Percentiles rank a stretch among this genome's conserved stretches.
These are phyloP conservation scores for Nebria ingens DNA, from an alignment of 1,140 invertebrate genomes.

Conservation along the genomic window DNA sequence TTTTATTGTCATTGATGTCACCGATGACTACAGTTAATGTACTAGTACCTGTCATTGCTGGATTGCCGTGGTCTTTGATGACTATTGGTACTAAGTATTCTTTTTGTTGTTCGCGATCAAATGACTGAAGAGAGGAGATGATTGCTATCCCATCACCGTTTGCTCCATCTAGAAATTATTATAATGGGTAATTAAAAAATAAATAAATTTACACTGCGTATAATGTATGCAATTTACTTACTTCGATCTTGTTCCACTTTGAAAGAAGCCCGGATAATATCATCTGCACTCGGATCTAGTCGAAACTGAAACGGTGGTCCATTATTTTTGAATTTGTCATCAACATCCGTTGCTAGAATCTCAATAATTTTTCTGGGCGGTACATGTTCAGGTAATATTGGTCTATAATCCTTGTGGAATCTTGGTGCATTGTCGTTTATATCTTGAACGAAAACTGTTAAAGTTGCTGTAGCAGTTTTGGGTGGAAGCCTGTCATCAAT, in stretches of 20 bases:
- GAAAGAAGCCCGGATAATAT: conserved; percentile 71
- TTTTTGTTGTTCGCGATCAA: conserved; percentile 84
- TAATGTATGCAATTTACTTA: conserved; percentile 47
- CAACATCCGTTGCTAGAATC: conserved; percentile 63
- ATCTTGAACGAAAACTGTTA: conserved; percentile 67
- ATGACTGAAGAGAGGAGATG: conserved; percentile 49
- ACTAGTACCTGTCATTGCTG: conserved; percentile 59
- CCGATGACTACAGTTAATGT: conserved; percentile 78
- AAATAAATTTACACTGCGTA: conserved; percentile 10
- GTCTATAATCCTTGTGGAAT: conserved; percentile 85
- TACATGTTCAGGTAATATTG: conserved; percentile 75
- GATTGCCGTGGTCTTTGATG: conserved; percentile 73
- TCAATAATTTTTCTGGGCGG: conserved; percentile 58
- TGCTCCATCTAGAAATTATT: conserved; percentile 60
- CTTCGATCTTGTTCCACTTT: conserved; percentile 85
- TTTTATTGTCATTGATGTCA: conserved; percentile 81
- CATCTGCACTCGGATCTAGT: conserved; percentile 59
- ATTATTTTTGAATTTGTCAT: conserved; percentile 63
- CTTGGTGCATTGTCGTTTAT: conserved; percentile 87
- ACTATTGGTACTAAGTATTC: conserved; percentile 76
- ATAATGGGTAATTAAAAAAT: conserved; percentile 11
- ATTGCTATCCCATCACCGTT: conserved; percentile 89
- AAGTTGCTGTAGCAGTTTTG: conserved; percentile 47
- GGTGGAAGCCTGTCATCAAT: conserved; percentile 63
- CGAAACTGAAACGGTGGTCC: conserved; percentile 69